Conservation (phyloP, 1,140 invertebrate genomes). For the Achatina immaculata region DNA sequence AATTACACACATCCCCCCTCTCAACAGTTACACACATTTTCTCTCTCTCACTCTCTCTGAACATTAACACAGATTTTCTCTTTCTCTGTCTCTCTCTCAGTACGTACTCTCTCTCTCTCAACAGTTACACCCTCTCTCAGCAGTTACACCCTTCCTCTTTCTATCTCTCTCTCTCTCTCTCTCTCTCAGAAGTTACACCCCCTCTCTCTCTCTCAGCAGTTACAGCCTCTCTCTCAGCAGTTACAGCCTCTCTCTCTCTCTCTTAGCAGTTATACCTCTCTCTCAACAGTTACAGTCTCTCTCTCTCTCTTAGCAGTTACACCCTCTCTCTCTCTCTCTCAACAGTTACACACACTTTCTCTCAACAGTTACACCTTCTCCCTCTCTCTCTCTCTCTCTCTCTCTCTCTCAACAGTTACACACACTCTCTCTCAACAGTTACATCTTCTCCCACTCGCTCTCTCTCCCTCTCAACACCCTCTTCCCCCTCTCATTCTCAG, state of each 20-base stretch:
- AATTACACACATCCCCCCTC: neutral
- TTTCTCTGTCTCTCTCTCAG: neutral
- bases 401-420: neutral
- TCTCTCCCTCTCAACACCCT: neutral
- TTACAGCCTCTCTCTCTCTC: slow-evolving; percentile 7
- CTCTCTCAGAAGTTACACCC: too few relatives aligned
- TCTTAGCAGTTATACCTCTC: too few relatives aligned
- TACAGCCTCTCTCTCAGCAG: neutral
- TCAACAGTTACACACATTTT: too few relatives aligned
- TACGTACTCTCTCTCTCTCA: neutral
- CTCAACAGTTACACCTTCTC: too few relatives aligned
- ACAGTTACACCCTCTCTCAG: too few relatives aligned
- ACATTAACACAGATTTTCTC: too few relatives aligned
- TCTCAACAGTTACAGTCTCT: too few relatives aligned
- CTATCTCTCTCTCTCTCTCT: slow-evolving; percentile 1
- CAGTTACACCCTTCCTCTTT: neutral
- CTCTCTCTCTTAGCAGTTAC: too few relatives aligned
- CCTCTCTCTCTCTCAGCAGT: neutral
- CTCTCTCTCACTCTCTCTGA: neutral
- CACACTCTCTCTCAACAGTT: slow-evolving; percentile 1
- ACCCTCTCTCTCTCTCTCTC: slow-evolving; percentile 5
- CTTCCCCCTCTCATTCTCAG: neutral
- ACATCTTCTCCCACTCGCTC: too few relatives aligned
- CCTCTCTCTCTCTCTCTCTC: too few relatives aligned
- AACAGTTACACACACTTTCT: too few relatives aligned